Conservation (phyloP, 2,113 vertebrate genomes). For the Xiphias gladius region DNA sequence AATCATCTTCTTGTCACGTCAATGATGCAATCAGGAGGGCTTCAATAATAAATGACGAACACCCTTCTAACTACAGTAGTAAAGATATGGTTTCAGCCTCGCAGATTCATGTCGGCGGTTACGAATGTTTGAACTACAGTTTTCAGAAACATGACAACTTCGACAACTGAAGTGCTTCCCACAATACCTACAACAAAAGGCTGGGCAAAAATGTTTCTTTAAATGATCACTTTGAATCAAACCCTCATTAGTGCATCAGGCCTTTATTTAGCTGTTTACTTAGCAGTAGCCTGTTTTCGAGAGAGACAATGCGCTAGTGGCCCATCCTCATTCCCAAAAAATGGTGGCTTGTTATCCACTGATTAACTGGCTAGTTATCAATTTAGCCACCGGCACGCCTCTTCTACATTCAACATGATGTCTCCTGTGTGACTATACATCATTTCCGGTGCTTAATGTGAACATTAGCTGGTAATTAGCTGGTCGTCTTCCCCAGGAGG, state of each 20-base stretch:
- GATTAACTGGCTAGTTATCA: slow-evolving; percentile 24
- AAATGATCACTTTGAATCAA: not conserved
- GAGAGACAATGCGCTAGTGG: not conserved
- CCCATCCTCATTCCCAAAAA: not conserved
- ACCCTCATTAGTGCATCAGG: not conserved
- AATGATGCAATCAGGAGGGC: not conserved
- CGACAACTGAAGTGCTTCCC: not conserved
- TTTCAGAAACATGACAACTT: not conserved
- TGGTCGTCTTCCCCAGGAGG: not conserved
- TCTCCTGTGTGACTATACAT: not conserved
- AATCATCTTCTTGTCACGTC: not conserved
- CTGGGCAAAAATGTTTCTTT: not conserved
- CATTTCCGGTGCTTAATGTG: slow-evolving; percentile 12
- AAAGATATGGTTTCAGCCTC: not conserved
- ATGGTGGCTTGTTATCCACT: slow-evolving; percentile 3
- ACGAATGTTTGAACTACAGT: not conserved
- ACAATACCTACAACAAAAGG: not conserved
- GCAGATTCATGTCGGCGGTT: not conserved
- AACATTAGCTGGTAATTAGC: slow-evolving; percentile 27
- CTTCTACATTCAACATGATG: not conserved
- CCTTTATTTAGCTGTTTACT: not conserved
- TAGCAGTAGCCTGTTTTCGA: not conserved
- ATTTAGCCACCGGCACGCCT: not conserved
- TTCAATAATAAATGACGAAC: not conserved
- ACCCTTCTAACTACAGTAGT: not conserved